phyloP scores from a whole-genome alignment of 2,113 vertebrate genomes.

The Morone saxatilis region DNA sequence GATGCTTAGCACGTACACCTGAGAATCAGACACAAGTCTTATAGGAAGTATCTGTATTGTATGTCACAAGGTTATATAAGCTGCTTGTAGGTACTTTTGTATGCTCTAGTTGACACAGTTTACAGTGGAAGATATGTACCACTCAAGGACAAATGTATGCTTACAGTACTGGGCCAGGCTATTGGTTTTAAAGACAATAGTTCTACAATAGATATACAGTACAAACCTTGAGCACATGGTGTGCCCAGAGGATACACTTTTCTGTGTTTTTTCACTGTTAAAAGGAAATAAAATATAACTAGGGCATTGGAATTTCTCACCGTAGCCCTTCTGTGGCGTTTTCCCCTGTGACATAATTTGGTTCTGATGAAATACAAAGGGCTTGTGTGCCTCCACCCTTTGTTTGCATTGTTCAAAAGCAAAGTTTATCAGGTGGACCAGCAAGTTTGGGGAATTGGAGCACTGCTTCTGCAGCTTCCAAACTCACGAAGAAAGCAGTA shows the following conservation, averaged over 20 bases:
- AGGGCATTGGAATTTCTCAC: conserved; percentile 39
- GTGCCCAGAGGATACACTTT: conserved; percentile 12
- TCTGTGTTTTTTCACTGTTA: conserved; percentile 31
- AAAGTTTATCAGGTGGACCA: conserved; percentile 52
- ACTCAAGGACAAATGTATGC: not conserved
- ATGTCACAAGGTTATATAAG: not conserved
- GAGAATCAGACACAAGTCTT: not conserved
- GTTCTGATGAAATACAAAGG: conserved; percentile 49
- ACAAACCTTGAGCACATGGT: conserved; percentile 35
- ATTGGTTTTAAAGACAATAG: not conserved
- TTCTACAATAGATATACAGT: not conserved
- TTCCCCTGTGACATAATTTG: conserved; percentile 51
- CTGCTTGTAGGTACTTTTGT: not conserved
- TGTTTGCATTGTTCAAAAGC: conserved; percentile 50
- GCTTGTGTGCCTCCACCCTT: conserved; percentile 28
- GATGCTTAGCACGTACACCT: not conserved
- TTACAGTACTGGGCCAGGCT: not conserved
- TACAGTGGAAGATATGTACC: not conserved
- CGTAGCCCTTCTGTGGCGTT: not conserved
- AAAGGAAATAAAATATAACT: conserved; percentile 23
- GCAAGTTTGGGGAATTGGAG: conserved; percentile 47
- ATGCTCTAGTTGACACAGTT: not conserved
- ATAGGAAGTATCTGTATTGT: not conserved
- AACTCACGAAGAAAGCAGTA: conserved; percentile 40
- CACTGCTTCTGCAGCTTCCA: conserved; percentile 25